Conservation (phyloP, 1,140 invertebrate genomes). For the Wiebesia pumilae region DNA sequence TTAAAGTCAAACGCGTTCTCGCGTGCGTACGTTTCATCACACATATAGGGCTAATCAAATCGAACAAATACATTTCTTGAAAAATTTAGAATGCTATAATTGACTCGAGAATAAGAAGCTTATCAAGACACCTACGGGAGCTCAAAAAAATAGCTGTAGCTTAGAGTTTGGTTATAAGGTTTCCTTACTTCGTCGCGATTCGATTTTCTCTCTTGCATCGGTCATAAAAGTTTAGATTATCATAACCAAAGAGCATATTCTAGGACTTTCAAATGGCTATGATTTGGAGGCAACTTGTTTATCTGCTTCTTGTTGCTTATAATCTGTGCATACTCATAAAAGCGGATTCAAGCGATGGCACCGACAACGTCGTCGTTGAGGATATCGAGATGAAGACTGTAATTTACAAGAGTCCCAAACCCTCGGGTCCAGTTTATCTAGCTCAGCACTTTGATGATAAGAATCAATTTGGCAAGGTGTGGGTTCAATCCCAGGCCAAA, state of each 20-base stretch:
- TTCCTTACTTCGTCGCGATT: neutral
- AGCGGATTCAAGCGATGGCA: conserved; percentile 1
- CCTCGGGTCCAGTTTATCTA: conserved; percentile 82
- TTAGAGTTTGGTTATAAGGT: conserved; percentile 13
- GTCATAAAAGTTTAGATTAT: neutral
- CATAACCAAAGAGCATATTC: neutral
- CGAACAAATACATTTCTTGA: neutral
- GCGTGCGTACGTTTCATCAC: neutral
- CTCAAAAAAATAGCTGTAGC: neutral
- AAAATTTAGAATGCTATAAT: neutral
- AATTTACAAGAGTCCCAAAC: conserved; percentile 77
- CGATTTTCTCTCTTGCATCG: conserved; percentile 2
- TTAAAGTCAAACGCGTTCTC: neutral
- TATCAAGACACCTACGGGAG: neutral
- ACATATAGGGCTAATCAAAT: neutral
- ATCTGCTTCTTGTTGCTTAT: conserved; percentile 6
- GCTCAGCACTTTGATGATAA: conserved; percentile 92
- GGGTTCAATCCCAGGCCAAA: conserved; percentile 93
- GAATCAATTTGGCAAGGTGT: conserved; percentile 84
- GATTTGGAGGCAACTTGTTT: neutral
- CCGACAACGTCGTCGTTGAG: conserved; percentile 43
- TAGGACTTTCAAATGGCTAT: conserved; percentile 5
- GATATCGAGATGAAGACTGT: conserved; percentile 49
- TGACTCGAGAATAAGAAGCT: neutral
- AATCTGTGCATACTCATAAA: neutral